Percentiles rank a stretch among this genome's conserved stretches.
Evolutionary conservation across 2,888 invertebrate species (phyloP).

Genomic region (Clivina fossor): DNA sequence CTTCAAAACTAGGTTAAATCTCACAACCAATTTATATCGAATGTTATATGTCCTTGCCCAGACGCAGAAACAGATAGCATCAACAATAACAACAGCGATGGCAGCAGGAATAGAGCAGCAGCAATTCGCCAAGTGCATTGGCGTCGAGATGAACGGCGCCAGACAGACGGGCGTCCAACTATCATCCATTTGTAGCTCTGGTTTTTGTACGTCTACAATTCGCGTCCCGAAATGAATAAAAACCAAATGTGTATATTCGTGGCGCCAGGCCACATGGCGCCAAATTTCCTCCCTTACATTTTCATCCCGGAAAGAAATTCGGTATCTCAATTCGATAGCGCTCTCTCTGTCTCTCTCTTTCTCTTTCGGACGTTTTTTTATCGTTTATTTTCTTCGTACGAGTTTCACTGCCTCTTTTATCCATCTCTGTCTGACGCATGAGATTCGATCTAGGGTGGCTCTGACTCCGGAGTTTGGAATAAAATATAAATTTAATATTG

Average conservation of each 20-base stretch:
- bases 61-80: no score
- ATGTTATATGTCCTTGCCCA: no score
- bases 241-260: no score
- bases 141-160: conserved; percentile 20
- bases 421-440: neutral
- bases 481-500: conserved; percentile 26
- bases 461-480: conserved; percentile 10
- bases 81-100: no score
- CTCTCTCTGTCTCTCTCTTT: neutral
- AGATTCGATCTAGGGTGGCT: neutral
- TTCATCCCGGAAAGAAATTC: no score
- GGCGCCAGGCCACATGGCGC: conserved; percentile 8
- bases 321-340: no score
- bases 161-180: conserved; percentile 21
- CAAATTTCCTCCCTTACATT: no score
- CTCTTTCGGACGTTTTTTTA: neutral
- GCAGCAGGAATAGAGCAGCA: conserved; percentile 5
- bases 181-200: conserved; percentile 42
- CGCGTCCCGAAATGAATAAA: conserved; percentile 40
- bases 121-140: no score
- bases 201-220: conserved; percentile 44
- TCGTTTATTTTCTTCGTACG: conserved; percentile 19
- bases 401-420: conserved; percentile 7
- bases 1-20: no score
- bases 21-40: no score